Evolutionary conservation across 2,113 vertebrate genomes (phyloP).

Genomic region (Callipepla californica): DNA sequence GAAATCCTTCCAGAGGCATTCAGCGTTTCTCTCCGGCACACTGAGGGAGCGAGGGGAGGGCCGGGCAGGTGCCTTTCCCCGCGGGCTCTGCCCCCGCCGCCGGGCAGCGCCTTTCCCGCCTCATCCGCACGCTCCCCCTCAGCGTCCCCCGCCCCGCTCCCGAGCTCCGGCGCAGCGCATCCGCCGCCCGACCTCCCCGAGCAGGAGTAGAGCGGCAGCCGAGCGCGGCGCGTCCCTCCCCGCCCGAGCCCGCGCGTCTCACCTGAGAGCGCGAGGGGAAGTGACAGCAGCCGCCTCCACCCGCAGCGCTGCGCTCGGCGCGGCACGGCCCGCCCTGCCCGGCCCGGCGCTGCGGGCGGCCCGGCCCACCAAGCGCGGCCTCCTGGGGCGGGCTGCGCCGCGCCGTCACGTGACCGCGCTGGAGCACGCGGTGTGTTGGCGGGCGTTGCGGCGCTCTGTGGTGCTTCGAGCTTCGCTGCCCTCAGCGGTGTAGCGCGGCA

Average conservation of each 20-base stretch:
- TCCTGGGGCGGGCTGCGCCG: not conserved
- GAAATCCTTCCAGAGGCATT: not conserved
- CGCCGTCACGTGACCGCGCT: constrained; percentile 16
- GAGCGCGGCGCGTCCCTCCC: too few relatives aligned
- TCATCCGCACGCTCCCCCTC: too few relatives aligned
- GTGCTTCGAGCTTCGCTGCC: not conserved
- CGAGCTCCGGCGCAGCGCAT: not conserved
- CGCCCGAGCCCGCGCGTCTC: not conserved
- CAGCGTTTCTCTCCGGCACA: not conserved
- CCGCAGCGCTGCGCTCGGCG: not conserved
- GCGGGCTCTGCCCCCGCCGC: too few relatives aligned
- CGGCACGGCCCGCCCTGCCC: not conserved
- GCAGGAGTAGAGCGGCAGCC: not conserved
- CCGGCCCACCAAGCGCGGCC: not conserved
- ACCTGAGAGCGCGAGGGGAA: not conserved
- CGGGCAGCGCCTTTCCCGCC: too few relatives aligned
- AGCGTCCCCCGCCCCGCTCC: too few relatives aligned
- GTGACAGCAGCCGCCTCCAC: not conserved
- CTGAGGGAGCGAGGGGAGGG: not conserved
- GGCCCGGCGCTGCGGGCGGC: not conserved
- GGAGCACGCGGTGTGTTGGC: not conserved
- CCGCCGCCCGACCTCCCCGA: not conserved
- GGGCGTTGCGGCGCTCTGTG: not conserved
- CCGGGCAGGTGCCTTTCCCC: not conserved
- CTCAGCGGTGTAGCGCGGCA: too few relatives aligned